Percentiles rank a stretch among this genome's conserved stretches.
Conservation (phyloP, 2,888 invertebrate species). For the Hydriomena furcata region DNA sequence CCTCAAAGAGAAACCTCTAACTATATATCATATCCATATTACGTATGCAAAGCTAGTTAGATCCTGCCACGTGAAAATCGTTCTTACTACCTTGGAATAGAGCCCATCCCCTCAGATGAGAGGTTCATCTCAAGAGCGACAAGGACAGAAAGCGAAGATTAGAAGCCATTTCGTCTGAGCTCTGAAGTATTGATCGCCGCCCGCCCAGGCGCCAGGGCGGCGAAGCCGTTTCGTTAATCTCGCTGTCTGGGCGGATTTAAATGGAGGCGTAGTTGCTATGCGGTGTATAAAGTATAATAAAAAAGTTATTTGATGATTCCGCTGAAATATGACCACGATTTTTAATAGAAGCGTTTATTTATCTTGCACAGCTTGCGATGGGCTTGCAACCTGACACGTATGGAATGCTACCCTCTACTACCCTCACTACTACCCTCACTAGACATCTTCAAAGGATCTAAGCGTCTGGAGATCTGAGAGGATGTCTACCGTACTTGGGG, state of each 20-base stretch:
- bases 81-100: constrained; percentile 29
- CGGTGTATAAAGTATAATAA: neutral
- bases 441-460: too few species aligned
- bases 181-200: constrained; percentile 55
- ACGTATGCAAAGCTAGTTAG: too few species aligned
- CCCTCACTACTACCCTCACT: too few species aligned
- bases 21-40: neutral
- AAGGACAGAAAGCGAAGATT: constrained; percentile 74
- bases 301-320: too few species aligned
- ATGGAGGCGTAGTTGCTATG: constrained; percentile 17
- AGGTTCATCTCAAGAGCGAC: constrained; percentile 61
- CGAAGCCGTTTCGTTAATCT: constrained; percentile 32
- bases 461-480: too few species aligned
- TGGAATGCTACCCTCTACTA: too few species aligned
- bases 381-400: too few species aligned
- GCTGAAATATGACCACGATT: too few species aligned
- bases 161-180: constrained; percentile 55
- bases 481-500: too few species aligned
- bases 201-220: constrained; percentile 37
- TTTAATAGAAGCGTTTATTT: too few species aligned
- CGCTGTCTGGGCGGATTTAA: constrained; percentile 34
- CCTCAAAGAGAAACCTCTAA: neutral
- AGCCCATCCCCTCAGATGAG: constrained; percentile 36
- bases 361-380: too few species aligned
- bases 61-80: constrained; percentile 4